phyloP scores from a whole-genome alignment of 2,888 invertebrate species.

The Drosophila austrosaltans region DNA sequence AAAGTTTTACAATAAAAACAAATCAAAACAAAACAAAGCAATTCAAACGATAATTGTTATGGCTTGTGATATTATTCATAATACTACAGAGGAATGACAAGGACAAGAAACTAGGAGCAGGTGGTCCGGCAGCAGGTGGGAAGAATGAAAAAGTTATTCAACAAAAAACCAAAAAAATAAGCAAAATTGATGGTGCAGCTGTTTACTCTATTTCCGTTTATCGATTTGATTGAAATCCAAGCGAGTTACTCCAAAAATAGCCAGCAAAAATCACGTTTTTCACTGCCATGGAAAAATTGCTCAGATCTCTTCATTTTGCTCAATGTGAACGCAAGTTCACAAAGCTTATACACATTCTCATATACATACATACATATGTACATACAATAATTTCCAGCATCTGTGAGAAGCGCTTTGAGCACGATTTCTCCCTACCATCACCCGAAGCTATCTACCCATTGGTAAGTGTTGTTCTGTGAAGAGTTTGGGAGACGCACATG shows the following conservation, averaged over 20 bases:
- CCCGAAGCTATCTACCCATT: background rate
- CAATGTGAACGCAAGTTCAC: conserved; percentile 35
- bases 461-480: background rate
- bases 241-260: background rate
- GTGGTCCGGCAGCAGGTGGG: conserved; percentile 35
- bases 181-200: conserved; percentile 5
- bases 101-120: background rate
- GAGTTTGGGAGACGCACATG: conserved; percentile 23
- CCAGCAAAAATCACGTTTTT: conserved; percentile 21
- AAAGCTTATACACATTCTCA: conserved; percentile 19
- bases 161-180: background rate
- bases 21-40: conserved; percentile 29
- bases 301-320: conserved; percentile 52
- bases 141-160: conserved; percentile 11
- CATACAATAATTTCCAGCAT: conserved; percentile 13
- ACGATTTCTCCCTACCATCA: background rate
- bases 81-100: conserved; percentile 4
- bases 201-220: conserved; percentile 10
- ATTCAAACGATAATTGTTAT: conserved; percentile 65
- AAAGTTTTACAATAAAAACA: conserved; percentile 45
- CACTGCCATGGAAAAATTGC: conserved; percentile 36
- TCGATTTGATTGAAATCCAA: conserved; percentile 15
- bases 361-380: conserved; percentile 15
- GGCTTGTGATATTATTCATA: conserved; percentile 29
- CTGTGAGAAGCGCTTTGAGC: conserved; percentile 19